Conservation (phyloP, 2,888 invertebrate species). For the Amphipoea oculea region DNA sequence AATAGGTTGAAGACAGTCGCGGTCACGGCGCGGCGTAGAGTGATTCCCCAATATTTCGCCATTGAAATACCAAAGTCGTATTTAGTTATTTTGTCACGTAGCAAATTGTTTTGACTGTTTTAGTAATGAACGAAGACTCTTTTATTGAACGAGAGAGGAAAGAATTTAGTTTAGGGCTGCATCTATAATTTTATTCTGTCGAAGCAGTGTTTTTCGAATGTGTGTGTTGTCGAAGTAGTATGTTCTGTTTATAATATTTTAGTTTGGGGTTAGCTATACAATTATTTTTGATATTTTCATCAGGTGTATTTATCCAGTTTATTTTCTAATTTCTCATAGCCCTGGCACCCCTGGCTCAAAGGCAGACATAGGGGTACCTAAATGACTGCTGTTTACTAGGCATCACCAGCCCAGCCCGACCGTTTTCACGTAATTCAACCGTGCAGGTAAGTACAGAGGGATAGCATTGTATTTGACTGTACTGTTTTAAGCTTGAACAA, state of each 20-base stretch:
- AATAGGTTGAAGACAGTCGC: neutral
- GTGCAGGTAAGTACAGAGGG: no score
- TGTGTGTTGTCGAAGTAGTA: no score
- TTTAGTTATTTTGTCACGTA: slow-evolving; percentile 16
- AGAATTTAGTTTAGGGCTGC: neutral
- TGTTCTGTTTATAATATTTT: neutral
- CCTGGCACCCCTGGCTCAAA: no score
- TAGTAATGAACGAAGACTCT: neutral
- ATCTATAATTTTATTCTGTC: neutral
- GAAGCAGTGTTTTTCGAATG: no score
- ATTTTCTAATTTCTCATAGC: neutral
- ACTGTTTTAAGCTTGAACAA: no score
- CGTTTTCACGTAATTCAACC: no score
- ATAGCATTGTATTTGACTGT: no score
- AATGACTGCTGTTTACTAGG: no score
- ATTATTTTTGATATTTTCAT: no score
- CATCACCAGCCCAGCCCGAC: no score
- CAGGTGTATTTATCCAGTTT: neutral
- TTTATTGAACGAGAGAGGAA: neutral
- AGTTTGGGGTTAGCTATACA: neutral
- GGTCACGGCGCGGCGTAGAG: neutral
- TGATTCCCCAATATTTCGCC: slow-evolving; percentile 27
- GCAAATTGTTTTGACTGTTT: neutral
- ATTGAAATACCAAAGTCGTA: slow-evolving; percentile 9
- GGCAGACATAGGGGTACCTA: no score